Base-by-base conservation (phyloP, 1,140 invertebrate genomes). In the Papilio dardanus region DNA sequence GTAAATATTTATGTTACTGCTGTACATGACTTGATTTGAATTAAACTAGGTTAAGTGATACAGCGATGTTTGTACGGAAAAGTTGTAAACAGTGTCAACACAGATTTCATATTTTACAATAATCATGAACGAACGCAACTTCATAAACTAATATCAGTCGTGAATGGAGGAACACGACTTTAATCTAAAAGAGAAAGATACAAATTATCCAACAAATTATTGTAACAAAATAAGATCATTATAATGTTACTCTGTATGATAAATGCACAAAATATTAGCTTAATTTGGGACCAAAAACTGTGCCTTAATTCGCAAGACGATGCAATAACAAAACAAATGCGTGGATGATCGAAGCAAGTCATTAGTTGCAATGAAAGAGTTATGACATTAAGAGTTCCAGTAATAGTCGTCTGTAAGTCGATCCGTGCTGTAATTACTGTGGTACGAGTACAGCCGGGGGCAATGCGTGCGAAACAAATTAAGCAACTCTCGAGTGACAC, bases 391-490 rank as follows among this genome's bases (percentile, higher is more conserved):
- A 68, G 31, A 21, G 33, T 12, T 40, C 35, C n/a, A 42, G 35
- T 69, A 69, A 69, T 68, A 68, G n/a, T 33, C 14, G 65, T 33
- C 1, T 42, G 67, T 40, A 40, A 67, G 33, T 14, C 19, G 67
- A 69, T 40, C 67, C 35, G 19, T 28, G 12, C 8, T 24, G 35
- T 69, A 69, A 69, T 69, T 69, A 69, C 7, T 69, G 21, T 69
- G 19, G n/a, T 33, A 21, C 7, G 40, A 37, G 35, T 69, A 24
- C 54, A 62, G 24, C 54, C 54, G 54, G 35, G 21, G 10, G 19
- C 33, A 69, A 21, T 21, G 67, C 67, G 67, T 69, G 67, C 67
- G 35, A 69, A 69, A 69, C 67, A 69, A 42, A 69, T 69, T 42
- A 40, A 69, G 67, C 67, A 42, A 69, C 19, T 69, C 67, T 69